Conservation (phyloP, 2,113 vertebrate species). For the Cathartes aura region DNA sequence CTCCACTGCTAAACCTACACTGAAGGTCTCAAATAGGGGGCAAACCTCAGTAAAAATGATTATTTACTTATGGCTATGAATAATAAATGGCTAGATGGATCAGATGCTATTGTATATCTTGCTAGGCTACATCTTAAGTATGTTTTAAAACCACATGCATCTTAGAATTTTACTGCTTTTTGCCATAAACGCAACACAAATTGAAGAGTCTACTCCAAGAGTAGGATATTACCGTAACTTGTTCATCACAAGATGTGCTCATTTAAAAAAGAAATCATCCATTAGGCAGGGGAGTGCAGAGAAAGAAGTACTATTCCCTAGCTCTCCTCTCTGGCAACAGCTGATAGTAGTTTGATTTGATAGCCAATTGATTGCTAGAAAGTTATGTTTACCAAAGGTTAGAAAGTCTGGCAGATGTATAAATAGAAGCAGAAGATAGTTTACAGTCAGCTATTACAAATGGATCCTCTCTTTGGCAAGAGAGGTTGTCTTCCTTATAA, state of each 20-base stretch:
- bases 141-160: background rate
- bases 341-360: background rate
- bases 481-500: background rate
- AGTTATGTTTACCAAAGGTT: conserved; percentile 31
- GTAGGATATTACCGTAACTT: background rate
- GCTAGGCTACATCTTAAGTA: background rate
- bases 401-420: background rate
- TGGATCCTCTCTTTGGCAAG: background rate
- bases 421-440: conserved; percentile 18
- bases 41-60: background rate
- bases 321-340: background rate
- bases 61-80: background rate
- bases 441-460: background rate
- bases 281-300: background rate
- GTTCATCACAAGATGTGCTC: background rate
- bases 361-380: background rate
- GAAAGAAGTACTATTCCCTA: background rate
- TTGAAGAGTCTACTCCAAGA: background rate
- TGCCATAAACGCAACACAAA: background rate
- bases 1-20: background rate
- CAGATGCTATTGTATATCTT: background rate
- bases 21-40: background rate
- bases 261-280: background rate
- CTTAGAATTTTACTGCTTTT: background rate
- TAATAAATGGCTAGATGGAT: background rate